These are phyloP conservation scores for Microplitis mediator DNA, from an alignment of 1,140 invertebrate genomes.

Conservation along the genomic window DNA sequence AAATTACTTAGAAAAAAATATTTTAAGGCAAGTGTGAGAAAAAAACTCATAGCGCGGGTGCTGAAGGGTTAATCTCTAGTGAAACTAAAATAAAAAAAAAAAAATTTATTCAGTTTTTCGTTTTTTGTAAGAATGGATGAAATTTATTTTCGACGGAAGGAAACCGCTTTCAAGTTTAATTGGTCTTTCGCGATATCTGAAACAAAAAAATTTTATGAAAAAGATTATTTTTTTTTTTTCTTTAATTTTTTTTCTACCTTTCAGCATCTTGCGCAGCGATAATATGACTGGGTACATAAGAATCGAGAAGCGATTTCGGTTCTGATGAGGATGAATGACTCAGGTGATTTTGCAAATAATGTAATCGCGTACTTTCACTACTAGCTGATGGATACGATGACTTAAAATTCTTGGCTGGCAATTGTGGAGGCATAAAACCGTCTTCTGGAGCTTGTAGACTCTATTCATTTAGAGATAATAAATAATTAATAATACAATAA, in stretches of 20 bases:
- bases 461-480: conserved; percentile 33
- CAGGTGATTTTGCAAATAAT: conserved; percentile 34
- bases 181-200: conserved; percentile 56
- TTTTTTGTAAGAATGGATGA: conserved; percentile 49
- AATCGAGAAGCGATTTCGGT: conserved; percentile 54
- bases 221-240: background rate
- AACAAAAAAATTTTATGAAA: conserved; percentile 24
- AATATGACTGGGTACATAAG: conserved; percentile 54
- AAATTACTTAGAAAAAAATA: no score
- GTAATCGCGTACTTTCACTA: conserved; percentile 37
- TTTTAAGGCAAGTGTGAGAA: no score
- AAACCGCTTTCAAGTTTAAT: conserved; percentile 57
- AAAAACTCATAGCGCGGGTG: no score
- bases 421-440: conserved; percentile 42
- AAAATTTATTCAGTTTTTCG: conserved; percentile 43
- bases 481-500: background rate
- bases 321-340: conserved; percentile 34
- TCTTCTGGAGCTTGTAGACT: conserved; percentile 32
- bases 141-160: conserved; percentile 57
- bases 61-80: no score
- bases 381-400: conserved; percentile 31
- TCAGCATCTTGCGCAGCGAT: conserved; percentile 53
- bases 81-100: background rate
- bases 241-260: conserved; percentile 41
- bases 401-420: conserved; percentile 47